Conservation (phyloP, 2,113 vertebrate species). For the Entomyzon cyanotis region DNA sequence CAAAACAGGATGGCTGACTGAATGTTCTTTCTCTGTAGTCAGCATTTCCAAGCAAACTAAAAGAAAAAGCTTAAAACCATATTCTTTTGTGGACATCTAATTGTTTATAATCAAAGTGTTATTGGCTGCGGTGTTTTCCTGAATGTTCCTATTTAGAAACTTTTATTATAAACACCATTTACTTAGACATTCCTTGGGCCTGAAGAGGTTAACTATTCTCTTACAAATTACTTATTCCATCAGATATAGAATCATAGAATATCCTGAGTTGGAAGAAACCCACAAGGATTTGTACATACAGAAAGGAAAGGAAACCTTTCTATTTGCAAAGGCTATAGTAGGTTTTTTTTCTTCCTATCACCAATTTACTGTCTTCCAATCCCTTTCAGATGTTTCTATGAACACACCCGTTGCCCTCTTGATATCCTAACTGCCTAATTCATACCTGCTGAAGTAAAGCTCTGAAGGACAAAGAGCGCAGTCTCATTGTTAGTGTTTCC, state of each 20-base stretch:
- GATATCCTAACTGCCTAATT: neutral
- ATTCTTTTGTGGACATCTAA: neutral
- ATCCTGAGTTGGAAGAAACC: neutral
- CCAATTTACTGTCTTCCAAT: neutral
- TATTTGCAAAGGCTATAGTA: neutral
- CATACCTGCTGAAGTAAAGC: constrained; percentile 76
- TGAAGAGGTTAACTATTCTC: neutral
- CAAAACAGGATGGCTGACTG: neutral
- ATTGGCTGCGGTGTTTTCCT: neutral
- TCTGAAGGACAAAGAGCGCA: constrained; percentile 73
- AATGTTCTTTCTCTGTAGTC: neutral
- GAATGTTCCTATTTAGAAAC: neutral
- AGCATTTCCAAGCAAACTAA: neutral
- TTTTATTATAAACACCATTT: neutral
- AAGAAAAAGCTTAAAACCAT: neutral
- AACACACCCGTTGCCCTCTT: fast-evolving
- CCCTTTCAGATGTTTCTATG: neutral
- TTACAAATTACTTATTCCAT: neutral
- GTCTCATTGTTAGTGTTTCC: constrained; percentile 71
- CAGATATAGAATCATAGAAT: neutral
- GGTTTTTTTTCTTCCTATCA: neutral
- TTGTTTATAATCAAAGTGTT: neutral
- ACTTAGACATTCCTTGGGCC: neutral
- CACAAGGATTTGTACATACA: neutral
- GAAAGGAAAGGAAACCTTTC: neutral